Base-by-base conservation (phyloP, 2,888 invertebrate species). In the Pyrrhia umbra region DNA sequence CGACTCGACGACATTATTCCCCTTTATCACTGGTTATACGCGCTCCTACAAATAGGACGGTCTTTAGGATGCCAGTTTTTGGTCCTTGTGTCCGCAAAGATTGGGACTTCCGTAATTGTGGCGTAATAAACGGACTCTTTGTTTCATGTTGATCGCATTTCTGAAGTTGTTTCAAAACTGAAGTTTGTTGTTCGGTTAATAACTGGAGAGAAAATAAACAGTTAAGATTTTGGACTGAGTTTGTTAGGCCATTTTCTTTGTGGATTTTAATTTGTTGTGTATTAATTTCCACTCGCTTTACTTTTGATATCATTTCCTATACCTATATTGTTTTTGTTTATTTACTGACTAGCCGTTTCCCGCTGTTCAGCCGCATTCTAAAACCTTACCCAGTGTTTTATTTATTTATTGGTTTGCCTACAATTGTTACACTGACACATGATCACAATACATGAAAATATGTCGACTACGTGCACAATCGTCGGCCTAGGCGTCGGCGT, bases 21-120 rank as follows among this genome's bases (percentile, higher is more conserved):
- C 42, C 65, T 72, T 78, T 77, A 75, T 77, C 75, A 75, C 49
- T 40, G 58, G 18, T 46, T 71, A 67, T 54, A 46, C 15, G 65
- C 23, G 42, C 49, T 64, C 30, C 42, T 68, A 63, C 63, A 55
- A 68, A 66, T 64, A 56, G 43, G 52, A 52, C 62, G 51, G 56
- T 66, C 49, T 21, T 40, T 16, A 73, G 54, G 49, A 40, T n/a
- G 6, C 50, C 34, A 34, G 58, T 47, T 58, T 47, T 58, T 68
- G 27, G 68, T 49, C 47, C 58, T 65, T 39, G 6, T 51, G 37
- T 42, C 34, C 42, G 20, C 46, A 46, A 64, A 51, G 27, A 68
- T 63, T 42, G 46, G 25, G 16, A 23, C 5, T 50, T 68, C 37
- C 45, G 56, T 56, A 52, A 72, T 56, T 63, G 58, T 56, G 37